Percentiles rank a stretch among this genome's conserved stretches.
These are phyloP conservation scores for Rhinichthys osculus DNA, from an alignment of 2,797 vertebrate genomes.

Conservation along the genomic window DNA sequence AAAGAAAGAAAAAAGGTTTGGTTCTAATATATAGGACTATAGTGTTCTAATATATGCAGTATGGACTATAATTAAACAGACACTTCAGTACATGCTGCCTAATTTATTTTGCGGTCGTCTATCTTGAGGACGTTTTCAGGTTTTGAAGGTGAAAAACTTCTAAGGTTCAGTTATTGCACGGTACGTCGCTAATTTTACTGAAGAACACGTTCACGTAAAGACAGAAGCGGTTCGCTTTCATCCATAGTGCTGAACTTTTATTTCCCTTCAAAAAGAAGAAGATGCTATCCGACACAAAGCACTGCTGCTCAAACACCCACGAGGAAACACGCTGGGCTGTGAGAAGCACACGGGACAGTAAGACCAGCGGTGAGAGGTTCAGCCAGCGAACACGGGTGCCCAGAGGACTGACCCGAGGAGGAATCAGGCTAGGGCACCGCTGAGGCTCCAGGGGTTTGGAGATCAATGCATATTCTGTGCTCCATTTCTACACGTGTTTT, in stretches of 20 bases:
- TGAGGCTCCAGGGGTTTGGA: slow-evolving; percentile 44
- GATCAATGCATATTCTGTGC: slow-evolving; percentile 51
- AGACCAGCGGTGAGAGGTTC: slow-evolving; percentile 50
- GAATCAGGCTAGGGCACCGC: slow-evolving; percentile 32
- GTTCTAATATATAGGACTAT: neutral
- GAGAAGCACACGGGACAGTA: slow-evolving; percentile 37
- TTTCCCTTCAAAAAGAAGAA: slow-evolving; percentile 8
- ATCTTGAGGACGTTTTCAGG: slow-evolving; percentile 20
- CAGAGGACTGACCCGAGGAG: slow-evolving; percentile 49
- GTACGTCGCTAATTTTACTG: slow-evolving; percentile 9
- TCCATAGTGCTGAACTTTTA: slow-evolving; percentile 25
- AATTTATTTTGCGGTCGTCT: slow-evolving; percentile 18
- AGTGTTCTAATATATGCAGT: slow-evolving; percentile 4
- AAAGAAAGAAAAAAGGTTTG: neutral
- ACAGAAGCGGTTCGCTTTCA: neutral
- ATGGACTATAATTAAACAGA: neutral
- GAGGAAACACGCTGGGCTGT: slow-evolving; percentile 23
- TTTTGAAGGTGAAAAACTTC: slow-evolving; percentile 31
- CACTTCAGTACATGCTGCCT: neutral
- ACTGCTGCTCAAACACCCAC: slow-evolving; percentile 19
- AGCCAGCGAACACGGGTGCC: slow-evolving; percentile 50
- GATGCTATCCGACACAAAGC: slow-evolving; percentile 43
- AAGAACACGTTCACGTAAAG: neutral
- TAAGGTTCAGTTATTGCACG: neutral
- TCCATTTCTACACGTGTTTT: slow-evolving; percentile 51